A percentile compares a stretch with the other conserved stretches of the same genome.
Evolutionary conservation across 2,113 vertebrate genomes (phyloP).

Genomic region (Ancistrus triradiatus): DNA sequence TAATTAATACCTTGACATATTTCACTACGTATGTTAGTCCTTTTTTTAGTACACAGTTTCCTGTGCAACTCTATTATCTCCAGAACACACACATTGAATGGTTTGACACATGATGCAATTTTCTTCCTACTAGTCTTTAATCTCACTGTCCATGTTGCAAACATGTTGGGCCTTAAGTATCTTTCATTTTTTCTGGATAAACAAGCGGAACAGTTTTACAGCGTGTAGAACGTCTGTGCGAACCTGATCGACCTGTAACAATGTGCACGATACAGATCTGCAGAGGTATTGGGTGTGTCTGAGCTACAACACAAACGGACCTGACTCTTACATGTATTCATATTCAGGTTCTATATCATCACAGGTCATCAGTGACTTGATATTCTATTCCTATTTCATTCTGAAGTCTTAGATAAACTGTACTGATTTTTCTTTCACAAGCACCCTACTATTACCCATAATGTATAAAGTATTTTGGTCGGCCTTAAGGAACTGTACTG

Average conservation of each 20-base stretch:
- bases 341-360: background rate
- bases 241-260: background rate
- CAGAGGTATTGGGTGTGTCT: slow-evolving; percentile 13
- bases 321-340: background rate
- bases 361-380: background rate
- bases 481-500: too few species aligned
- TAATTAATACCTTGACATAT: too few species aligned
- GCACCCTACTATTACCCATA: too few species aligned
- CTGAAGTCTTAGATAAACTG: background rate
- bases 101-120: slow-evolving; percentile 11
- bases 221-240: slow-evolving; percentile 5
- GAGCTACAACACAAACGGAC: too few species aligned
- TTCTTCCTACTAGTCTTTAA: slow-evolving; percentile 1
- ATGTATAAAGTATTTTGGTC: too few species aligned
- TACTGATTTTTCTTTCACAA: too few species aligned
- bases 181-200: background rate
- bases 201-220: background rate
- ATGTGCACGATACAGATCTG: slow-evolving; percentile 5
- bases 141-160: slow-evolving; percentile 20
- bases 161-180: slow-evolving; percentile 18
- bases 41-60: too few species aligned
- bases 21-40: too few species aligned
- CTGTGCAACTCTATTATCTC: too few species aligned
- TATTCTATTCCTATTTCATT: too few species aligned
- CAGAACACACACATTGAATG: too few species aligned